Base-by-base conservation (phyloP, 2,797 vertebrate species). In the Huso huso region DNA sequence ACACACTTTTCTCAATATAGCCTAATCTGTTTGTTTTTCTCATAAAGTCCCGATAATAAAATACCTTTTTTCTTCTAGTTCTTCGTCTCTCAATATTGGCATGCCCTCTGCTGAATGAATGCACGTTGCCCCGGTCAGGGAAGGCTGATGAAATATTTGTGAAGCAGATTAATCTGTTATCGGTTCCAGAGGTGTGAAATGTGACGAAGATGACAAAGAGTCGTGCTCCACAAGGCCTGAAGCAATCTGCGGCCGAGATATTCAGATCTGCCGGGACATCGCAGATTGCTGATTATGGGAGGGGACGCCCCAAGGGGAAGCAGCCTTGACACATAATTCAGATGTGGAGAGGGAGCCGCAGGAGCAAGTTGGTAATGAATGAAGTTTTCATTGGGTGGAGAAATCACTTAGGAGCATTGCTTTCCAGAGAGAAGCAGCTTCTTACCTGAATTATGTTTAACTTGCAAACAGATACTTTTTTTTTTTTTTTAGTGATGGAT, bases 111-210 rank as follows among this genome's bases (percentile, higher is more conserved):
- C 84, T 75, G 81, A 87, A 88, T 82, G 82, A 86, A 87, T 74
- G 77, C 73, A 82, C 81, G 78, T 63, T 75, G 67, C 73, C 80
- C 81, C 80, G 77, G 76, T 81, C 71, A 75, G 75, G 81, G 82
- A 84, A 74, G 68, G 63, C 77, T 83, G 82, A 84, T 89, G 84
- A 89, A 89, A 88, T 86, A 87, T 90, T 88, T 87, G 82, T 81
- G 82, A 82, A 73, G 67, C 70, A 81, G 88, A 90, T 90, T 82
- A 89, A 90, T 89, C 83, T 88, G 84, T 86, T 88, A 86, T 89
- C 84, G 83, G 76, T 84, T 86, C 78, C 75, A 71, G 77, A 85
- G 75, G 78, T 87, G 80, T 78, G 84, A 87, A 86, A 80, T 83
- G 85, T 84, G 88, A 88, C 84, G 86, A 84, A 80, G 85, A 88